These are phyloP conservation scores for Cataglyphis livida DNA, from an alignment of 2,888 invertebrate genomes.

Conservation along the genomic window DNA sequence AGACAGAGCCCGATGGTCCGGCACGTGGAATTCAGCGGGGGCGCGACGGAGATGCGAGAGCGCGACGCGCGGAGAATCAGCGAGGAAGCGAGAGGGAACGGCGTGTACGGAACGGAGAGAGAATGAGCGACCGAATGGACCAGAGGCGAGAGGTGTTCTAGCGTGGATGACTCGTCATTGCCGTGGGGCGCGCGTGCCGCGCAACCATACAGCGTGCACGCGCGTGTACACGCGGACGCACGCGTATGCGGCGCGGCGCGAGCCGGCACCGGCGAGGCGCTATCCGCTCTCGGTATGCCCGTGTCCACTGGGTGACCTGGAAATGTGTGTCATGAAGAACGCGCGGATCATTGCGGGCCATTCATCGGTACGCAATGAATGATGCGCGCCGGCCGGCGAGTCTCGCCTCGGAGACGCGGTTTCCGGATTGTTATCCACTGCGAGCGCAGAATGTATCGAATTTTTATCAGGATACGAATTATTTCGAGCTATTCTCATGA, in stretches of 20 bases:
- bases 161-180: conserved; percentile 86
- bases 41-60: conserved; percentile 29
- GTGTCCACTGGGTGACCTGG: conserved; percentile 54
- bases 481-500: background rate
- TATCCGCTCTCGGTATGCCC: conserved; percentile 50
- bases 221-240: conserved; percentile 63
- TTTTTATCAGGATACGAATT: conserved; percentile 14
- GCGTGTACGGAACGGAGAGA: conserved; percentile 36
- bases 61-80: conserved; percentile 63
- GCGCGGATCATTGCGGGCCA: conserved; percentile 51
- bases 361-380: conserved; percentile 33
- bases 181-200: conserved; percentile 85
- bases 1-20: conserved; percentile 22
- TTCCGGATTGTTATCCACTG: conserved; percentile 22
- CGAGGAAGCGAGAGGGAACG: conserved; percentile 52
- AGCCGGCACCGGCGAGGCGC: conserved; percentile 57
- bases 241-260: conserved; percentile 65
- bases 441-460: background rate
- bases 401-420: conserved; percentile 28
- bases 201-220: conserved; percentile 64
- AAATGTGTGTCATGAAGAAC: conserved; percentile 52
- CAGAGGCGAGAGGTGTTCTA: conserved; percentile 84
- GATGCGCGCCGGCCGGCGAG: conserved; percentile 26
- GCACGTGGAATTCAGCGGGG: conserved; percentile 25
- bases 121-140: conserved; percentile 57